A percentile compares a stretch with the other conserved stretches of the same genome.
Evolutionary conservation across 2,113 vertebrate genomes (phyloP).

Genomic region (Eupsittula cactorum): DNA sequence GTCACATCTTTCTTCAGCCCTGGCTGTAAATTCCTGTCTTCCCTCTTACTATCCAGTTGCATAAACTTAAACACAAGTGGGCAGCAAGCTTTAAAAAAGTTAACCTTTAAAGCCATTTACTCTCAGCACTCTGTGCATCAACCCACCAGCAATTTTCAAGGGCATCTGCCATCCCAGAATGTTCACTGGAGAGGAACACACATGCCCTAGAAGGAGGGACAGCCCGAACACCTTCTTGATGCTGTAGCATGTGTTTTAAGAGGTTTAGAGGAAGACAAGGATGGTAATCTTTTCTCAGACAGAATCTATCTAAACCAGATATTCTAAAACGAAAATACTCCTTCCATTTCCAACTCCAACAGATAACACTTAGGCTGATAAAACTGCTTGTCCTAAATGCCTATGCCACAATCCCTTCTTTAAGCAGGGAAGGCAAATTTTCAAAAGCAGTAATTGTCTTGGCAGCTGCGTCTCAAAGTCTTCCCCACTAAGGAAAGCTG

Average conservation of each 20-base stretch:
- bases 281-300: neutral
- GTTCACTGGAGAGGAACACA: neutral
- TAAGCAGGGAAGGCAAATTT: neutral
- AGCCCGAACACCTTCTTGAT: neutral
- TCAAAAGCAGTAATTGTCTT: neutral
- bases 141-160: neutral
- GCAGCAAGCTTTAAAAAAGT: neutral
- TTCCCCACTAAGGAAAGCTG: neutral
- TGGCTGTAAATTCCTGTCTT: neutral
- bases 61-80: neutral
- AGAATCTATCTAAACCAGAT: neutral
- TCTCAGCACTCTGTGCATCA: neutral
- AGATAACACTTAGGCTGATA: neutral
- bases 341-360: neutral
- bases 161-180: neutral
- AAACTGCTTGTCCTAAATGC: neutral
- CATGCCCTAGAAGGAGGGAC: neutral
- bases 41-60: neutral
- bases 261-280: neutral
- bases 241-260: neutral
- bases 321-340: neutral
- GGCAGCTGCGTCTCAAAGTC: neutral
- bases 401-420: neutral
- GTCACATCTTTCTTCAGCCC: neutral
- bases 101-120: neutral